Evolutionary conservation across 2,113 vertebrate genomes (phyloP), one percentile per base, ranked within the genome.

Genomic region (Pedionomus torquatus): DNA sequence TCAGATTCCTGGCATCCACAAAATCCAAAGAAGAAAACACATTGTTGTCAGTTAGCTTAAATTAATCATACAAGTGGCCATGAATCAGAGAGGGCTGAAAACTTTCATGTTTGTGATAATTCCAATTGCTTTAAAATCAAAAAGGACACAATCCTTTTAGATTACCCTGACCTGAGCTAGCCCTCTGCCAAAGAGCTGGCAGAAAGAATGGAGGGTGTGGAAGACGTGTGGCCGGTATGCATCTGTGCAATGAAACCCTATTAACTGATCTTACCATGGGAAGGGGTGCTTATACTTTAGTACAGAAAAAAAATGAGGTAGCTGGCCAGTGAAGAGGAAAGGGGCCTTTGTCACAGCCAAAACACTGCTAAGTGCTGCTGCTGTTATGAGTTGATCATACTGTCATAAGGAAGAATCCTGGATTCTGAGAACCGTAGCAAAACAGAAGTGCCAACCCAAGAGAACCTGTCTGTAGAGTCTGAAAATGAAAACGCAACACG

Each of bases 141-240:
- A 44, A 98, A 94, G 82, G 90, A 98, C 77, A 98, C 97, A 3
- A 83, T 98, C 70, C 97, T 98, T 12, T 94, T 98, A 39, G 98
- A 98, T 92, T 97, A 96, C n/a, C 96, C 97, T 9, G 86, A 97
- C 57, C 92, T 94, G 18, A 91, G 72, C 77, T 97, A 97, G 87
- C 98, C 97, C 49, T 99, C 99, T 71, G 98, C 99, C 33, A 99
- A 99, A 97, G 99, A 99, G 95, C 93, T 99, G 58, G 99, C 99
- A 37, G 99, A 99, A 96, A 98, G 97, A 97, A 98, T 99, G 98
- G 98, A 97, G 64, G 97, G 95, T 86, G 97, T 98, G 60, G 98
- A 98, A 72, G 89, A 98, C 4, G 96, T 46, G 46, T 46, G 46
- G 18, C 17, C 6, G 46, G 46, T 46, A 46, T 46, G 17, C 97